A percentile compares a stretch with the other conserved stretches of the same genome.
Evolutionary conservation across 2,888 invertebrate species (phyloP).

Genomic region (Pelosia muscerda): DNA sequence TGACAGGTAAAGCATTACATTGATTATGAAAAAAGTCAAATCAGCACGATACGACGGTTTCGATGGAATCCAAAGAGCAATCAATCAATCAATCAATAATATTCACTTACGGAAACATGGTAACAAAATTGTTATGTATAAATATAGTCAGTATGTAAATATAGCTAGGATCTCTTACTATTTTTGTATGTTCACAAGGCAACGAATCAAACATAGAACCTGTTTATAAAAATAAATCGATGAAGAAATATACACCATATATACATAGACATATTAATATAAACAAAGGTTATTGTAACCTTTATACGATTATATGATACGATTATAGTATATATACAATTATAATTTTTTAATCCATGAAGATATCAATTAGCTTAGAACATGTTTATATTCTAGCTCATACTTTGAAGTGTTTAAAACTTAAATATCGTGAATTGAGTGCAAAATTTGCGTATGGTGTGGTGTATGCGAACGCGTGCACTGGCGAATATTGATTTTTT

Average conservation of each 20-base stretch:
- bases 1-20: constrained; percentile 1
- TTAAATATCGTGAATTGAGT: constrained; percentile 29
- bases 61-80: not conserved
- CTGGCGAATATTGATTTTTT: constrained; percentile 79
- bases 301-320: too few species aligned
- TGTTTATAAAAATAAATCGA: too few species aligned
- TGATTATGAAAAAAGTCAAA: not conserved
- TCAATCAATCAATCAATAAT: not conserved
- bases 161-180: not conserved
- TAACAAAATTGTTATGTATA: not conserved
- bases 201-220: not conserved
- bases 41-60: not conserved
- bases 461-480: constrained; percentile 48
- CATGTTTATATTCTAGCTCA: too few species aligned
- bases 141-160: not conserved
- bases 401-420: too few species aligned
- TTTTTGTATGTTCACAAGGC: not conserved
- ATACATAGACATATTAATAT: too few species aligned
- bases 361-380: too few species aligned
- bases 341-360: too few species aligned
- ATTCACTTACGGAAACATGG: not conserved
- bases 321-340: too few species aligned
- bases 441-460: constrained; percentile 30
- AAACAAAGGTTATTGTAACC: too few species aligned
- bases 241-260: too few species aligned